These are phyloP conservation scores for Patella depressa DNA, from an alignment of 2,888 invertebrate species.

Conservation along the genomic window DNA sequence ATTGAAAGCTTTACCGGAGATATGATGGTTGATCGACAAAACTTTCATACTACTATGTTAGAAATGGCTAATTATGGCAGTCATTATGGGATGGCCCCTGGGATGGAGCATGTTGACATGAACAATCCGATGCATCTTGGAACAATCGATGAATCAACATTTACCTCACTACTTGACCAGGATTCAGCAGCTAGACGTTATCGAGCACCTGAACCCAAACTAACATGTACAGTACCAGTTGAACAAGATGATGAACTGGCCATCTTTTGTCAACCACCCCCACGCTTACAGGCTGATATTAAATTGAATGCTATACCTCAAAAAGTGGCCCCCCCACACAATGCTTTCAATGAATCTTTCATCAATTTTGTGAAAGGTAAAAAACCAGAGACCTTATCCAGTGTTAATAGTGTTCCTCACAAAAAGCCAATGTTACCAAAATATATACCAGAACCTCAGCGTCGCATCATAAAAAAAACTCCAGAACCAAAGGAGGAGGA, in stretches of 20 bases:
- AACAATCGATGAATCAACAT: conserved; percentile 56
- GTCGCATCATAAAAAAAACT: conserved; percentile 42
- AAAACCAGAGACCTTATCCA: conserved; percentile 67
- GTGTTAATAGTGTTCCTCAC: conserved; percentile 61
- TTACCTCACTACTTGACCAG: conserved; percentile 52
- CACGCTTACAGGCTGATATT: conserved; percentile 19
- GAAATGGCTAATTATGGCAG: background rate
- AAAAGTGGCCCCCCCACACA: conserved; percentile 4
- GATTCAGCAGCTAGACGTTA: background rate
- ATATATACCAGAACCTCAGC: conserved; percentile 64
- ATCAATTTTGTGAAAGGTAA: conserved; percentile 67
- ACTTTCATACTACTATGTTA: background rate
- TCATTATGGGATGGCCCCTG: conserved; percentile 3
- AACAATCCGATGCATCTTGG: conserved; percentile 15
- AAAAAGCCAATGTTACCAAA: conserved; percentile 65
- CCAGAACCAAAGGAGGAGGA: conserved; percentile 31
- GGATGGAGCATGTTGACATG: conserved; percentile 11
- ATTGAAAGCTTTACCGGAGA: background rate
- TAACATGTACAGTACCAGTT: conserved; percentile 36
- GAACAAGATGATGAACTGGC: conserved; percentile 63
- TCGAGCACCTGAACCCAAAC: conserved; percentile 36
- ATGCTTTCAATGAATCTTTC: conserved; percentile 61
- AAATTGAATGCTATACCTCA: background rate
- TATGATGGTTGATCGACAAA: background rate
- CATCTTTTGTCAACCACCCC: conserved; percentile 51